Evolutionary conservation across 1,140 invertebrate genomes (phyloP).

Genomic region (Aplysia californica): DNA sequence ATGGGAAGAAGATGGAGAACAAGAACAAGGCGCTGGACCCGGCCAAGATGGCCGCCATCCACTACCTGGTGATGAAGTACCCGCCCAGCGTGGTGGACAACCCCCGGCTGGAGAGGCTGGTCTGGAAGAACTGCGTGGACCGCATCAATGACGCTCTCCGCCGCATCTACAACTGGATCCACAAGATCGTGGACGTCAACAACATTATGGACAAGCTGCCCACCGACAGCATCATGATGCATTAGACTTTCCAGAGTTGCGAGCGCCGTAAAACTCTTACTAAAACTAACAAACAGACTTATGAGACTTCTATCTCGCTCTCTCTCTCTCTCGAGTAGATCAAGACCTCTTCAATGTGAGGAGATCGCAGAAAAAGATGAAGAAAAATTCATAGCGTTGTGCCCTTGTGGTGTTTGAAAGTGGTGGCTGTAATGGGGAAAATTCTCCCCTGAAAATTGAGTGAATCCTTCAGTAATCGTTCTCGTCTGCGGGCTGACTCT

Average conservation of each 20-base stretch:
- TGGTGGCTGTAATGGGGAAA: too few relatives aligned
- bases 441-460: too few relatives aligned
- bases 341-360: too few relatives aligned
- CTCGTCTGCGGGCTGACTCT: too few relatives aligned
- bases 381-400: too few relatives aligned
- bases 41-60: constrained; percentile 37
- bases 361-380: too few relatives aligned
- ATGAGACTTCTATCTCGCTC: too few relatives aligned
- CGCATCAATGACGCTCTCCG: constrained; percentile 35
- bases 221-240: constrained; percentile 27
- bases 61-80: constrained; percentile 36
- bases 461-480: too few relatives aligned
- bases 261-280: too few relatives aligned
- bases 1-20: constrained; percentile 52
- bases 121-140: constrained; percentile 40
- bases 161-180: constrained; percentile 40
- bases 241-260: neutral
- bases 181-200: constrained; percentile 37
- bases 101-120: constrained; percentile 29
- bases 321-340: too few relatives aligned
- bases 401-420: too few relatives aligned
- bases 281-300: too few relatives aligned
- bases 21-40: constrained; percentile 38
- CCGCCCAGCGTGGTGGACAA: constrained; percentile 37
- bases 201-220: constrained; percentile 38